Evolutionary conservation across 2,888 invertebrate species (phyloP).

Genomic region (Campoplex nolae): DNA sequence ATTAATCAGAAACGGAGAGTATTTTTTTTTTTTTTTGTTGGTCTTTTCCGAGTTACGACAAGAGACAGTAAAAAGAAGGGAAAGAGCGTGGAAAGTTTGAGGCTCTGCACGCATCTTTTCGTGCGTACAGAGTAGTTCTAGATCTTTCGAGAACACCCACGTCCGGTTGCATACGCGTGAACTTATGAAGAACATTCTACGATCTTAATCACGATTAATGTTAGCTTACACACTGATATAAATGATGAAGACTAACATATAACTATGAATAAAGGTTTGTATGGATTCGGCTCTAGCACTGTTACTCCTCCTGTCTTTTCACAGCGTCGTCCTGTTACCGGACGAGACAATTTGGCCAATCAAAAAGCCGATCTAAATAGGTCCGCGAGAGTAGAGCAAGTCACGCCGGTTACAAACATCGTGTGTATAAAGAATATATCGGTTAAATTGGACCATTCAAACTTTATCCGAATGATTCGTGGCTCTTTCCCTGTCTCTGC

Average conservation of each 20-base stretch:
- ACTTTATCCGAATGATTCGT: slow-evolving; percentile 65
- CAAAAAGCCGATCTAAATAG: slow-evolving; percentile 80
- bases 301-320: slow-evolving; percentile 68
- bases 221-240: neutral
- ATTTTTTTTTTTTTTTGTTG: neutral
- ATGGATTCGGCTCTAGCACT: slow-evolving; percentile 47
- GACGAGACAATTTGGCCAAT: slow-evolving; percentile 84
- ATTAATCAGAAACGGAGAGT: neutral
- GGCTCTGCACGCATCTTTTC: neutral
- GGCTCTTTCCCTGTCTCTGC: slow-evolving; percentile 20
- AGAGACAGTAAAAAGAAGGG: neutral
- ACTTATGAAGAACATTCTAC: slow-evolving; percentile 37
- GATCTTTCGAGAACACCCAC: slow-evolving; percentile 33
- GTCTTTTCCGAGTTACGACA: too few species aligned
- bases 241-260: neutral
- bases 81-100: neutral
- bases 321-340: slow-evolving; percentile 76
- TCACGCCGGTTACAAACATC: slow-evolving; percentile 66
- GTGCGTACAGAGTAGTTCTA: neutral
- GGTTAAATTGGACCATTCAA: slow-evolving; percentile 81
- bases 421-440: slow-evolving; percentile 73
- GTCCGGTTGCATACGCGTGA: slow-evolving; percentile 30
- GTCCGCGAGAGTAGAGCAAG: slow-evolving; percentile 70
- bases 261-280: slow-evolving; percentile 29
- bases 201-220: slow-evolving; percentile 37